A percentile compares a stretch with the other conserved stretches of the same genome.
Evolutionary conservation across 2,113 vertebrate genomes (phyloP).

Genomic region (Coturnix japonica): DNA sequence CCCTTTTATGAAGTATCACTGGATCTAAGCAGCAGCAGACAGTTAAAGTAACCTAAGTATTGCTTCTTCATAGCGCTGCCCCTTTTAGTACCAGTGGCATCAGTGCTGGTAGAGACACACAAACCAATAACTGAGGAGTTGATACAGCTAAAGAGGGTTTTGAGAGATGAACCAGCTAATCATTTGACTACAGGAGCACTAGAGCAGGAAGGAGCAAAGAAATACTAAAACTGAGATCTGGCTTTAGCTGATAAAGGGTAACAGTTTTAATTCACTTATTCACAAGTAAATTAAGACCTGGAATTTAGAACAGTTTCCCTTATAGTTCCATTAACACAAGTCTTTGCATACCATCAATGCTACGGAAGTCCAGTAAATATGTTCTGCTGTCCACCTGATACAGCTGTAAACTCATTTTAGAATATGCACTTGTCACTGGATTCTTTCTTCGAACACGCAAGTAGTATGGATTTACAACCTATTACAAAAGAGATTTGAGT

Average conservation of each 20-base stretch:
- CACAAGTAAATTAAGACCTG: not conserved
- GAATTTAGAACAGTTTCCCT: not conserved
- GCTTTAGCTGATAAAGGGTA: not conserved
- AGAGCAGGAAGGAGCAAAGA: not conserved
- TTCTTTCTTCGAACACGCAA: constrained; percentile 95
- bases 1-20: not conserved
- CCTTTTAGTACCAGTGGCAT: not conserved
- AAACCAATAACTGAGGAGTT: not conserved
- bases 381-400: constrained; percentile 99
- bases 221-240: not conserved
- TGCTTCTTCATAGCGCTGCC: not conserved
- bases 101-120: not conserved
- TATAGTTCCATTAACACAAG: not conserved
- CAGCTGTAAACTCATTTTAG: constrained; percentile 98
- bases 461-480: constrained; percentile 98
- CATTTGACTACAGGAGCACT: not conserved
- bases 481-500: not conserved
- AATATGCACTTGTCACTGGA: constrained; percentile 90
- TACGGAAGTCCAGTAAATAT: constrained; percentile 96
- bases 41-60: not conserved
- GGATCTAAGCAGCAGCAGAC: not conserved
- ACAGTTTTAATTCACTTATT: not conserved
- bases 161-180: not conserved
- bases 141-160: not conserved
- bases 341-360: constrained; percentile 91